Evolutionary conservation across 2,888 invertebrate species (phyloP).

Genomic region (Ferrisia virgata): DNA sequence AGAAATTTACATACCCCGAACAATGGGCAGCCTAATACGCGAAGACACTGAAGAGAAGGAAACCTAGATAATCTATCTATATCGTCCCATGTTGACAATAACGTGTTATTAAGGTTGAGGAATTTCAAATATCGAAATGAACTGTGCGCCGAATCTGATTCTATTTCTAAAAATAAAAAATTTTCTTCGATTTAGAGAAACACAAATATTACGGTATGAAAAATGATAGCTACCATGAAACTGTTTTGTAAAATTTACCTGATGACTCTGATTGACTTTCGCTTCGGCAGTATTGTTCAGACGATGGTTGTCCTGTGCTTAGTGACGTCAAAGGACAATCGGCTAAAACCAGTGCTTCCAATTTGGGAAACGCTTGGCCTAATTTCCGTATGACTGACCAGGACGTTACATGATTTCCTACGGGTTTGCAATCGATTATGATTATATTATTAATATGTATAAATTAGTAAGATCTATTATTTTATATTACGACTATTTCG

Average conservation of each 20-base stretch:
- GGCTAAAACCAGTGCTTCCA: conserved; percentile 81
- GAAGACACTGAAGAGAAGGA: conserved; percentile 75
- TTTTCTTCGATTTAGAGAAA: background rate
- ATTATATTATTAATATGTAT: too few relatives aligned
- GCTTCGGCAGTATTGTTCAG: conserved; percentile 31
- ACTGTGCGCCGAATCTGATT: conserved; percentile 61
- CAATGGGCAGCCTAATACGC: conserved; percentile 71
- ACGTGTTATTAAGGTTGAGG: conserved; percentile 80
- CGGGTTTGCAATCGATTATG: conserved; percentile 52
- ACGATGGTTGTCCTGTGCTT: conserved; percentile 37
- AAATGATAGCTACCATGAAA: too few relatives aligned
- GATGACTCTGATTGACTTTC: conserved; percentile 36
- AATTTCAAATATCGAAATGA: conserved; percentile 67
- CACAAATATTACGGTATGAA: too few relatives aligned
- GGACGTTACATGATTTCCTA: conserved; percentile 77
- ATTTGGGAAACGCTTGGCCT: conserved; percentile 78
- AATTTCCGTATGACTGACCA: conserved; percentile 82
- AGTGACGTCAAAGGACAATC: conserved; percentile 68
- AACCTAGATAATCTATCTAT: conserved; percentile 81
- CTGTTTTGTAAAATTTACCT: background rate
- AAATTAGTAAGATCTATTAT: background rate
- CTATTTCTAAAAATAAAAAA: conserved; percentile 47
- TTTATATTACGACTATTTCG: background rate
- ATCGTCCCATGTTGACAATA: conserved; percentile 81
- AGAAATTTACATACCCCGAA: conserved; percentile 55